phyloP scores from a whole-genome alignment of 2,888 invertebrate species.

The Ormyrus thymus region DNA sequence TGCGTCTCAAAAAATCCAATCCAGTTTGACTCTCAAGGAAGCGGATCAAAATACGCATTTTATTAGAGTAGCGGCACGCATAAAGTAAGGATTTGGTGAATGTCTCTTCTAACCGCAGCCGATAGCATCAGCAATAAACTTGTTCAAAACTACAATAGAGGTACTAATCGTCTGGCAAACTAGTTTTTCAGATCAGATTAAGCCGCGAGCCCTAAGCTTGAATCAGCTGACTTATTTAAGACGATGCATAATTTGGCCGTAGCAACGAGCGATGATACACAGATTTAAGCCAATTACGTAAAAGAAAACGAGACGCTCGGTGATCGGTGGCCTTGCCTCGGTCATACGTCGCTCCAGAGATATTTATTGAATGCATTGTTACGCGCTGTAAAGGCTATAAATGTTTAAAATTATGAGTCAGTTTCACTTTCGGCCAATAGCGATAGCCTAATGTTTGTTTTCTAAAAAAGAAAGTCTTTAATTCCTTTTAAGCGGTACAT shows the following conservation, averaged over 20 bases:
- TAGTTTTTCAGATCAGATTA: conserved; percentile 25
- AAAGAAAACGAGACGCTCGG: conserved; percentile 56
- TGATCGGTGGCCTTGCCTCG: conserved; percentile 65
- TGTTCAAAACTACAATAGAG: conserved; percentile 29
- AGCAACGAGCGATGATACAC: conserved; percentile 9
- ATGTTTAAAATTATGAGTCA: no score
- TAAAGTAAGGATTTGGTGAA: conserved; percentile 11
- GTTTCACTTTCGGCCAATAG: not conserved
- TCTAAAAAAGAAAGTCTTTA: not conserved
- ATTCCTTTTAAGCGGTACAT: no score
- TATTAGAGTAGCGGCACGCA: not conserved
- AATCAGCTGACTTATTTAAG: not conserved
- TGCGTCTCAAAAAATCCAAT: not conserved
- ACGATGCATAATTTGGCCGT: conserved; percentile 23
- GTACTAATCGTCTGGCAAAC: conserved; percentile 6
- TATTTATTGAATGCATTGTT: conserved; percentile 8
- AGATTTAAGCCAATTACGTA: conserved; percentile 58
- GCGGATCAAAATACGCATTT: no score
- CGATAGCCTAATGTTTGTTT: not conserved
- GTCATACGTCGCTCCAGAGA: conserved; percentile 52
- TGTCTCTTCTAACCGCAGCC: conserved; percentile 16
- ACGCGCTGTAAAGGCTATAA: no score
- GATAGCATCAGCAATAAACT: conserved; percentile 17
- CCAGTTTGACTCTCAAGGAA: no score
- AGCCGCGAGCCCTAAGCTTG: not conserved